A percentile compares a stretch with the other conserved stretches of the same genome.
These are phyloP conservation scores for Leptinotarsa juncta DNA, from an alignment of 2,888 invertebrate species.

Conservation along the genomic window DNA sequence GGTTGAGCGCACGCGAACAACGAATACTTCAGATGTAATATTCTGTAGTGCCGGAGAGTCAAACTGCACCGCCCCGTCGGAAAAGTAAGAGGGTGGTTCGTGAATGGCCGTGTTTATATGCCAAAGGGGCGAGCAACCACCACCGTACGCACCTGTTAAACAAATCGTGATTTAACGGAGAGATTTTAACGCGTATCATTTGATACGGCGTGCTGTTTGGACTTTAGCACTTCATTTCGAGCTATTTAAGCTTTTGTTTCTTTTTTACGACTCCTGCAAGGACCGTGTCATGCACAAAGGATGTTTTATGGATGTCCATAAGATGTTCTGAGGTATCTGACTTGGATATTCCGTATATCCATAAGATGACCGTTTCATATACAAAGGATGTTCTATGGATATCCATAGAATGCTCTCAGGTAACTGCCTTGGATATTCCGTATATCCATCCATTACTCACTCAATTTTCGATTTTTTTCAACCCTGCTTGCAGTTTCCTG, in stretches of 20 bases:
- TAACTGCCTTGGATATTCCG: no score
- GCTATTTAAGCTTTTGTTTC: conserved; percentile 37
- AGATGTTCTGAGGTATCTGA: no score
- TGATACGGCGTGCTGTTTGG: conserved; percentile 50
- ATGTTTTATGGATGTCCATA: no score
- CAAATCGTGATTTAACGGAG: conserved; percentile 59
- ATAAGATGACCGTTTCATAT: no score
- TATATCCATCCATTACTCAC: no score
- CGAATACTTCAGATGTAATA: conserved; percentile 60
- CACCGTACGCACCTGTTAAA: conserved; percentile 58
- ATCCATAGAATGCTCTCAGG: no score
- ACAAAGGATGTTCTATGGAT: no score
- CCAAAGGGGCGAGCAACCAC: conserved; percentile 55
- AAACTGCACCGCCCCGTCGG: conserved; percentile 53
- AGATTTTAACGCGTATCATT: conserved; percentile 60
- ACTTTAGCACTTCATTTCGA: conserved; percentile 50
- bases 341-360: no score
- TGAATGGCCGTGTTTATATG: conserved; percentile 57
- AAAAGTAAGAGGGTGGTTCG: conserved; percentile 48
- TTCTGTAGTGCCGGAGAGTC: conserved; percentile 61
- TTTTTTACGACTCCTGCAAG: not conserved
- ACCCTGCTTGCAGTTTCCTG: no score
- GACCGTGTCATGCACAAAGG: not conserved
- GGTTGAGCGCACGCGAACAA: conserved; percentile 54
- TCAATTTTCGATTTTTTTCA: no score